A percentile compares a stretch with the other conserved stretches of the same genome.
These are phyloP conservation scores for Drosophila mimetica DNA, from an alignment of 2,888 invertebrate species.

Conservation along the genomic window DNA sequence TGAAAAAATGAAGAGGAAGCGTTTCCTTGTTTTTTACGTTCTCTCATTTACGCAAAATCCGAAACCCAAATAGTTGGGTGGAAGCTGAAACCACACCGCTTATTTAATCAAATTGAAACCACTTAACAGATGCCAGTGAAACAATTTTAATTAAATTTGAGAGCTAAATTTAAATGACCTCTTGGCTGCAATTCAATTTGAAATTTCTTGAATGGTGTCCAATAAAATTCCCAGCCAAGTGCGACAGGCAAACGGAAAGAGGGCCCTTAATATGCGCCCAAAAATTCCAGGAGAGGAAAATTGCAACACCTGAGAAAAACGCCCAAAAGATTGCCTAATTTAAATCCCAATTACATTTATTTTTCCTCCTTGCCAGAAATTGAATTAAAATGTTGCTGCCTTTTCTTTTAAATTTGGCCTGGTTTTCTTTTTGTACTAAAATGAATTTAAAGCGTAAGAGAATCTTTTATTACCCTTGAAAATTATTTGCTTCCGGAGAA, in stretches of 20 bases:
- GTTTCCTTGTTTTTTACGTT: not conserved
- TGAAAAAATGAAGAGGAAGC: conserved; percentile 23
- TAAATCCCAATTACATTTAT: conserved; percentile 31
- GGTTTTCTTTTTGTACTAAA: not conserved
- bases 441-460: conserved; percentile 1
- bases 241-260: conserved; percentile 10
- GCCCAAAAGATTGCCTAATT: conserved; percentile 38
- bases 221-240: conserved; percentile 50
- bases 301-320: conserved; percentile 27
- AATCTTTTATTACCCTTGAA: too few species aligned
- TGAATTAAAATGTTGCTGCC: not conserved
- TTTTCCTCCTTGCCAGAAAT: conserved; percentile 2
- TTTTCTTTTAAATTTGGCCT: not conserved
- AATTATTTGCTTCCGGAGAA: too few species aligned
- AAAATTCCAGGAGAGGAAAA: conserved; percentile 3
- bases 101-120: conserved; percentile 36
- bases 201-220: conserved; percentile 46
- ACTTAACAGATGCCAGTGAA: conserved; percentile 26
- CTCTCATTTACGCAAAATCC: not conserved
- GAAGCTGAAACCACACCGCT: conserved; percentile 4
- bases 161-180: conserved; percentile 48
- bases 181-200: conserved; percentile 58
- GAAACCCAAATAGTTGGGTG: not conserved
- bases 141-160: conserved; percentile 65
- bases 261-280: conserved; percentile 1